phyloP scores from a whole-genome alignment of 2,113 vertebrate species.

The Archocentrus centrarchus region DNA sequence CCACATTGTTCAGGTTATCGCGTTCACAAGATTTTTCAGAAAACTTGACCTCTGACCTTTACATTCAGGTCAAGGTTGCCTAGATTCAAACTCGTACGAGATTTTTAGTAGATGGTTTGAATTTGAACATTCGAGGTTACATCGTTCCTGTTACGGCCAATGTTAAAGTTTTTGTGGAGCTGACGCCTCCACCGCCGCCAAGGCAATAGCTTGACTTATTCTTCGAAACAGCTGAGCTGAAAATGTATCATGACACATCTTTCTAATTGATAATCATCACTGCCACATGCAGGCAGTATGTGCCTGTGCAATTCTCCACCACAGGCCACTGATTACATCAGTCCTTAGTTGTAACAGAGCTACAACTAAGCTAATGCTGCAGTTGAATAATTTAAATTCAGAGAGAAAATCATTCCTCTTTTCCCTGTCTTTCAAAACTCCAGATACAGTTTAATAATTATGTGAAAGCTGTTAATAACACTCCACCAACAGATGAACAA shows the following conservation, averaged over 20 bases:
- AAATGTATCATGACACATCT: background rate
- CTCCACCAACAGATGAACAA: background rate
- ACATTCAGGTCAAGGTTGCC: too few species aligned
- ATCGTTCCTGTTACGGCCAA: too few species aligned
- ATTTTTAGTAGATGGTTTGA: too few species aligned
- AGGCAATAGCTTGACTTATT: too few species aligned
- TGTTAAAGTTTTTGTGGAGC: too few species aligned
- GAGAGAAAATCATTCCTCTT: conserved; percentile 19
- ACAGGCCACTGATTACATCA: conserved; percentile 73
- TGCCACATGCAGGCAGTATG: background rate
- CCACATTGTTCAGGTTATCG: too few species aligned
- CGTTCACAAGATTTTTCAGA: too few species aligned
- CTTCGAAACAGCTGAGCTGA: too few species aligned
- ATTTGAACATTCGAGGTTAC: too few species aligned
- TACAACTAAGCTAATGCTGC: conserved; percentile 73
- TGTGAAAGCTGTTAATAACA: background rate
- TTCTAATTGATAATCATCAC: background rate
- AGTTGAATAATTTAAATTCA: conserved; percentile 75
- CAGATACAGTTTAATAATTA: conserved; percentile 26
- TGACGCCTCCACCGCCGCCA: too few species aligned
- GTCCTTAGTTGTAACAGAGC: conserved; percentile 29
- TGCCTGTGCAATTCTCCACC: conserved; percentile 36
- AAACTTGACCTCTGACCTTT: too few species aligned
- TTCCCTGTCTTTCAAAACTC: background rate
- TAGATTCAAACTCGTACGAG: too few species aligned